Evolutionary conservation across 2,797 vertebrate species (phyloP).

Genomic region (Eremophila alpestris): DNA sequence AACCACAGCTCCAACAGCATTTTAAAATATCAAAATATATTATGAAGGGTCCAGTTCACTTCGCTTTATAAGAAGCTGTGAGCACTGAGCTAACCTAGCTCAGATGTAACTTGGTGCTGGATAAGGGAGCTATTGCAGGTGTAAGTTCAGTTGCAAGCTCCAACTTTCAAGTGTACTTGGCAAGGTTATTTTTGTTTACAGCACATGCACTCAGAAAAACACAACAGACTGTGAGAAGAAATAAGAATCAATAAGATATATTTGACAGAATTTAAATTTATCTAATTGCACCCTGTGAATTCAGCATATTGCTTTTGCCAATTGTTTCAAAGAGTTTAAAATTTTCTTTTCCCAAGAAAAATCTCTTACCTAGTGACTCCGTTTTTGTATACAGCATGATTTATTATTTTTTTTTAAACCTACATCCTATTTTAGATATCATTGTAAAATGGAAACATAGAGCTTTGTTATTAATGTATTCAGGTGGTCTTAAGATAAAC

Average conservation of each 20-base stretch:
- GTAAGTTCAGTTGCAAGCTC: background rate
- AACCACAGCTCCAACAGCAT: background rate
- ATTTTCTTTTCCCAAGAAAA: background rate
- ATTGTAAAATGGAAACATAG: background rate
- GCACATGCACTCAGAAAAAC: background rate
- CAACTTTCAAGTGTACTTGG: background rate
- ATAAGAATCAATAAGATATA: background rate
- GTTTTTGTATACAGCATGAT: background rate
- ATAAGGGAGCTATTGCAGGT: background rate
- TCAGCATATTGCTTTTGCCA: background rate
- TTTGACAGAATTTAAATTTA: background rate
- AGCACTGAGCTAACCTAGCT: background rate
- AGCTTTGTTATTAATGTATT: background rate
- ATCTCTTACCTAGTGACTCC: background rate
- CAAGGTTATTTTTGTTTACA: background rate
- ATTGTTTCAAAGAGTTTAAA: background rate
- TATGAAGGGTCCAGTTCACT: background rate
- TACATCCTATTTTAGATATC: background rate
- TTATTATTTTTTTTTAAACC: background rate
- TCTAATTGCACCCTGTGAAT: background rate
- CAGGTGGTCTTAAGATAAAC: background rate
- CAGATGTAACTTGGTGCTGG: background rate
- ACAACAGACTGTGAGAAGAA: background rate
- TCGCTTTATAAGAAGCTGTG: background rate
- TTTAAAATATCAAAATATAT: background rate